These are phyloP conservation scores for Chrysolina oricalcia DNA, from an alignment of 2,888 invertebrate genomes.

Conservation along the genomic window DNA sequence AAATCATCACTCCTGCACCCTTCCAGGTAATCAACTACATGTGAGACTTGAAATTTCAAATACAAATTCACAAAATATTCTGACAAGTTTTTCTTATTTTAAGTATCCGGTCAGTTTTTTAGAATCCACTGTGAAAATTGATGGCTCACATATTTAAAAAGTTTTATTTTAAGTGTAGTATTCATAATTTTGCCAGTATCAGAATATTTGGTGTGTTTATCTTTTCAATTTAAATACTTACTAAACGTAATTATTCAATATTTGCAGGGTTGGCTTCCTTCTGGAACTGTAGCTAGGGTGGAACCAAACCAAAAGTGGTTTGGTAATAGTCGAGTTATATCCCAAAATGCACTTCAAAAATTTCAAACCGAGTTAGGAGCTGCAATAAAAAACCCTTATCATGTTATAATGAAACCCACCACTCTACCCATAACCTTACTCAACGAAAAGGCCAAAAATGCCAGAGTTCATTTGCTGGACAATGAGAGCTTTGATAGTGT, in stretches of 20 bases:
- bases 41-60: too few relatives aligned
- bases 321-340: constrained; percentile 97
- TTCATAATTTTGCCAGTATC: too few relatives aligned
- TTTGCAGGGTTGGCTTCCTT: constrained; percentile 81
- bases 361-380: constrained; percentile 96
- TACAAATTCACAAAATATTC: too few relatives aligned
- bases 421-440: constrained; percentile 94
- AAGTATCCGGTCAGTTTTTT: too few relatives aligned
- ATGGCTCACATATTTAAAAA: too few relatives aligned
- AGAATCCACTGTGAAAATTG: too few relatives aligned
- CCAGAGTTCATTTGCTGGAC: constrained; percentile 94
- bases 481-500: constrained; percentile 95
- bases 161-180: too few relatives aligned
- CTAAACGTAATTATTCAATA: background rate
- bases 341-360: constrained; percentile 90
- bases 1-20: constrained; percentile 95
- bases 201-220: too few relatives aligned
- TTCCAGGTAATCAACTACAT: constrained; percentile 79
- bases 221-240: too few relatives aligned
- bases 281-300: constrained; percentile 94
- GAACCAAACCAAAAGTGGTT: constrained; percentile 99
- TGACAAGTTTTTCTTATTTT: too few relatives aligned
- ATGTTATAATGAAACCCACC: constrained; percentile 97
- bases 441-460: constrained; percentile 92
- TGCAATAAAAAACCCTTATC: constrained; percentile 96